Percentiles rank a stretch among this genome's conserved stretches.
Conservation (phyloP, 2,797 vertebrate species). For the Myiotriccus ornatus region DNA sequence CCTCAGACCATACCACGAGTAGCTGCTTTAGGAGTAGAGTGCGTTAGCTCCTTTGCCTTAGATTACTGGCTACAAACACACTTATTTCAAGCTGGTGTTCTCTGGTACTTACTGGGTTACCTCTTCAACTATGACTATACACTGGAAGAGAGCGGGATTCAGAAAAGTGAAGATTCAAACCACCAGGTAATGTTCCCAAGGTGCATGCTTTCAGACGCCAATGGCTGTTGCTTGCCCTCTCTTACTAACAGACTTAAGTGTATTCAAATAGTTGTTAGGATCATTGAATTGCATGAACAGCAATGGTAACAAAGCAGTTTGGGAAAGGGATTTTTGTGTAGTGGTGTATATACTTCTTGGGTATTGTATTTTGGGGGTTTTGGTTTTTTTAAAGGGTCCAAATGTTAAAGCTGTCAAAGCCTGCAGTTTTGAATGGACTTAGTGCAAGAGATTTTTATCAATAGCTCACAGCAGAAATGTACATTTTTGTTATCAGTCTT, state of each 20-base stretch:
- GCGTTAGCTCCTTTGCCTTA: constrained; percentile 94
- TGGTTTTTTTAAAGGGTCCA: background rate
- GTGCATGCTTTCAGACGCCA: background rate
- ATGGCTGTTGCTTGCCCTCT: background rate
- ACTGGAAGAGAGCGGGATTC: constrained; percentile 95
- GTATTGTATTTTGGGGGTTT: background rate
- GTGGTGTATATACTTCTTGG: background rate
- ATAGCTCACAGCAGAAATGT: background rate
- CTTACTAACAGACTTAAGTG: background rate
- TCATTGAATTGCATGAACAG: background rate
- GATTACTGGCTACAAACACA: constrained; percentile 98
- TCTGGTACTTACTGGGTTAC: constrained; percentile 93
- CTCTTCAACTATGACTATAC: constrained; percentile 99
- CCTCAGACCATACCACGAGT: constrained; percentile 88
- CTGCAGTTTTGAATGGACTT: background rate
- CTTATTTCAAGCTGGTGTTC: constrained; percentile 92
- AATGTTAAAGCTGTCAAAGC: background rate
- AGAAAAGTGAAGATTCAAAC: constrained; percentile 93
- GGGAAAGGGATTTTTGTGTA: background rate
- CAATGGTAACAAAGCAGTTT: background rate
- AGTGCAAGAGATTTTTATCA: background rate
- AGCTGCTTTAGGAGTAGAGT: constrained; percentile 88
- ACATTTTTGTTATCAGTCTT: background rate
- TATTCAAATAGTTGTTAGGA: background rate
- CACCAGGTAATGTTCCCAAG: constrained; percentile 82